Base-by-base conservation (phyloP, 2,113 vertebrate species). In the Zingel zingel region DNA sequence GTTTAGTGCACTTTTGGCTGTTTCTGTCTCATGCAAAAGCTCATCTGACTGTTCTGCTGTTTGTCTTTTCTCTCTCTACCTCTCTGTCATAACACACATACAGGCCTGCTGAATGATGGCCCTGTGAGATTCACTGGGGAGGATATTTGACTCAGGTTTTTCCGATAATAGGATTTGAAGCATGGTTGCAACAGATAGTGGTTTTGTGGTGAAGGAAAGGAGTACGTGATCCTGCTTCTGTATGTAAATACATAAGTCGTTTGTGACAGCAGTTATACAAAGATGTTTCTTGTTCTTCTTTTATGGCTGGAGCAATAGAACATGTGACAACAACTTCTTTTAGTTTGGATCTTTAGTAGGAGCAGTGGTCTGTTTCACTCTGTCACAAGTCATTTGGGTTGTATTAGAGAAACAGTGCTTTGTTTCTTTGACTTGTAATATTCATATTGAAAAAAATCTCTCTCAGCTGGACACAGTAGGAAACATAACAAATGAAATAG, bases 121-220 rank as follows among this genome's bases (percentile, higher is more conserved):
- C 79, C 80, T 79, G 74, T 61, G 86, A 93, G 88, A 90, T 92
- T 85, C 91, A 89, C 91, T 79, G n/a, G 86, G 92, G 89, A 93
- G 87, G 90, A 89, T 92, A 92, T 93, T 90, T 88, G 89, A 92
- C 89, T 92, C 89, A 88, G 88, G 89, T 90, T 91, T 93, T 94
- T 91, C 87, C 86, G 69, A 93, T 93, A 93, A 93, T 93, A 92
- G 87, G 86, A 94, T 93, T 90, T 92, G 92, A 94, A 91, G 91
- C 86, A 71, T 90, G 81, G 84, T 88, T 87, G 91, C 90, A 89
- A 79, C 85, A 88, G 87, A 92, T 89, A 87, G 93, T 85, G 86
- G 90, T 91, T 92, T 89, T 90, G 91, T 91, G 87, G 91, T 84
- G 79, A 86, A 74, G 77, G 81, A 68, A 87, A 84, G 66, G 66